These are phyloP conservation scores for Microctonus brassicae DNA, from an alignment of 2,888 invertebrate species.

Conservation along the genomic window DNA sequence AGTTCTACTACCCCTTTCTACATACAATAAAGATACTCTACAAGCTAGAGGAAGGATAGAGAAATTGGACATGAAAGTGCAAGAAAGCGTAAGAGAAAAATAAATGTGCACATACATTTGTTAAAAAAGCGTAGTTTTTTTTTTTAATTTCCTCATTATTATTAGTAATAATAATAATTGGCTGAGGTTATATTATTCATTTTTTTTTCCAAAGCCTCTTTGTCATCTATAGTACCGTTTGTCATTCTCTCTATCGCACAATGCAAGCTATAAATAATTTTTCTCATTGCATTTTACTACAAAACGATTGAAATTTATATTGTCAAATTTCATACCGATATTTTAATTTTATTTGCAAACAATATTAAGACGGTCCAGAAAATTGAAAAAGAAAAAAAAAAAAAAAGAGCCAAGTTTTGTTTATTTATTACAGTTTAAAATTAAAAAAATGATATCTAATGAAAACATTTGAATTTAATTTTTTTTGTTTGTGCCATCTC, in stretches of 20 bases:
- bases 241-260: not conserved
- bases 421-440: no score
- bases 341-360: not conserved
- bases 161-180: not conserved
- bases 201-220: not conserved
- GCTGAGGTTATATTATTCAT: not conserved
- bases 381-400: no score
- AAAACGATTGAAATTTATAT: not conserved
- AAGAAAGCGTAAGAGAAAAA: slow-evolving; percentile 47
- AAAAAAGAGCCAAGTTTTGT: not conserved
- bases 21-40: slow-evolving; percentile 19
- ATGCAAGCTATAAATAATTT: not conserved
- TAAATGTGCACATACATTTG: slow-evolving; percentile 55
- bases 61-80: not conserved
- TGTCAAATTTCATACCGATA: not conserved
- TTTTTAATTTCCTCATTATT: not conserved
- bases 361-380: no score
- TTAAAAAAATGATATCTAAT: no score
- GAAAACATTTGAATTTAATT: no score
- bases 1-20: slow-evolving; percentile 37
- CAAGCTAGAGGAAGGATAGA: slow-evolving; percentile 46
- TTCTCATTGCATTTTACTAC: not conserved
- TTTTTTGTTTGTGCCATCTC: not conserved
- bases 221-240: not conserved
- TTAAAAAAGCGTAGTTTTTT: slow-evolving; percentile 43